Conservation (phyloP, 2,888 invertebrate species). For the Synanthedon myopaeformis region DNA sequence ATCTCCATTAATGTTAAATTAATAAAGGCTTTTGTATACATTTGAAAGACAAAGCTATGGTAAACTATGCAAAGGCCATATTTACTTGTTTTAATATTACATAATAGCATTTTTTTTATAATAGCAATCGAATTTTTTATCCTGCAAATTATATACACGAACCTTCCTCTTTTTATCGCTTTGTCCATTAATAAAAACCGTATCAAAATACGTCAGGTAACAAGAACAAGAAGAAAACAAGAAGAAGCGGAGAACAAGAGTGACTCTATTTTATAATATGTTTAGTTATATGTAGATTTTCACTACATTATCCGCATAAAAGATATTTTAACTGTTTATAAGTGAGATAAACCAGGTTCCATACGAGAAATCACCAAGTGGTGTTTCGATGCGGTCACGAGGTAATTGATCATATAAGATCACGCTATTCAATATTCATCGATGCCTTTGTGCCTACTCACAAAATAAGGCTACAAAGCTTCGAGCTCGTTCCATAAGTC, state of each 20-base stretch:
- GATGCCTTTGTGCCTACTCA: slow-evolving; percentile 25
- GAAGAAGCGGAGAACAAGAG: background rate
- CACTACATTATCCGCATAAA: background rate
- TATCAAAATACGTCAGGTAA: no score
- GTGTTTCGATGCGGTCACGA: slow-evolving; percentile 11
- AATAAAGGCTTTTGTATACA: no score
- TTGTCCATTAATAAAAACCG: no score
- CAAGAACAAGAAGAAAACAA: no score
- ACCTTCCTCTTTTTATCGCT: no score
- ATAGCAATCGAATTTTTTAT: no score
- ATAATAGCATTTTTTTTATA: no score
- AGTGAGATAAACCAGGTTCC: background rate
- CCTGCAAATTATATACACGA: no score
- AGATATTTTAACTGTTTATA: background rate
- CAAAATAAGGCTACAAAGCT: slow-evolving; percentile 18
- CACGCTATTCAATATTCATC: slow-evolving; percentile 52
- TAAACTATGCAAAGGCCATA: no score
- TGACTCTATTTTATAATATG: background rate
- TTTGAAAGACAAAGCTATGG: no score
- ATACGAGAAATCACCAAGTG: slow-evolving; percentile 1
- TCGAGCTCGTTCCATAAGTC: slow-evolving; percentile 12
- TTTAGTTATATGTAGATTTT: background rate
- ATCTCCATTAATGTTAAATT: no score
- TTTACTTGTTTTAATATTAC: no score
- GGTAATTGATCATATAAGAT: slow-evolving; percentile 43